Conservation (phyloP, 2,888 invertebrate species). For the Agrochola circellaris region DNA sequence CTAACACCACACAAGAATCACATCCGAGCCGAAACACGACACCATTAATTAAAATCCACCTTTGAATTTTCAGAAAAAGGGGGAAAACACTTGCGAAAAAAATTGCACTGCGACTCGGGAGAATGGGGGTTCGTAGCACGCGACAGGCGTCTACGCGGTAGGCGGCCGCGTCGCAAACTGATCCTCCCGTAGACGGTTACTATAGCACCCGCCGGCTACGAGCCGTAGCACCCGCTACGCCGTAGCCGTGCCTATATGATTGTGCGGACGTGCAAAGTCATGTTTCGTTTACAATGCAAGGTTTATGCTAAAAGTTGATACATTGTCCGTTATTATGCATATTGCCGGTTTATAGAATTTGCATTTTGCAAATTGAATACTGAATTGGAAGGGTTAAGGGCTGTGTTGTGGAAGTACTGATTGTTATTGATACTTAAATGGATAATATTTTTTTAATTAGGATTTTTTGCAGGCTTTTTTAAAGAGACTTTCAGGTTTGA, state of each 20-base stretch:
- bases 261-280: slow-evolving; percentile 75
- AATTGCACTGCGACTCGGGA: slow-evolving; percentile 56
- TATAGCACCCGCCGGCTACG: slow-evolving; percentile 88
- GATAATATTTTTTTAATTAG: background rate
- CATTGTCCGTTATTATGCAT: slow-evolving; percentile 66
- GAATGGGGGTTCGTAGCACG: slow-evolving; percentile 71
- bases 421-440: slow-evolving; percentile 13
- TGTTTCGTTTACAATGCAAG: slow-evolving; percentile 66
- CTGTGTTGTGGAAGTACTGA: slow-evolving; percentile 29
- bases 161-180: slow-evolving; percentile 83
- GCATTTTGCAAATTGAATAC: slow-evolving; percentile 64
- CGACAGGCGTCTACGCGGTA: slow-evolving; percentile 82
- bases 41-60: slow-evolving; percentile 82
- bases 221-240: slow-evolving; percentile 79
- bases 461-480: background rate
- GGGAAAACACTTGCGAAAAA: slow-evolving; percentile 66
- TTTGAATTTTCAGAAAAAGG: slow-evolving; percentile 71
- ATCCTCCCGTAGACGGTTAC: slow-evolving; percentile 76
- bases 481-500: no score
- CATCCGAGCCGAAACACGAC: slow-evolving; percentile 73
- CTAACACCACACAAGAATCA: slow-evolving; percentile 67
- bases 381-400: slow-evolving; percentile 56
- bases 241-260: slow-evolving; percentile 66
- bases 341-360: slow-evolving; percentile 56
- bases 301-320: slow-evolving; percentile 70